Base-by-base conservation (phyloP, 2,113 vertebrate genomes). In the Coracopsis vasa region DNA sequence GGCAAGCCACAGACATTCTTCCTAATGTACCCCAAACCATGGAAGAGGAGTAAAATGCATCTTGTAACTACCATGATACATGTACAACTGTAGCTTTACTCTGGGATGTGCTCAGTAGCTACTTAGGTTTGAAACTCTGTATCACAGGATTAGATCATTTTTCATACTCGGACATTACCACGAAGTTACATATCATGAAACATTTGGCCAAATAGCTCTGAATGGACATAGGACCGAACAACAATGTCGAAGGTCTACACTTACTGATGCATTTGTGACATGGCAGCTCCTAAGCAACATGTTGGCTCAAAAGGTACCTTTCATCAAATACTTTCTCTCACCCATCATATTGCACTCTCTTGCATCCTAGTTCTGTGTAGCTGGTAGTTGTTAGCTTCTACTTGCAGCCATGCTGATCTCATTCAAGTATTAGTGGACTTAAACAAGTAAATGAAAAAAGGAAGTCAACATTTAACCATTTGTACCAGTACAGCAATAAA, bases 1-100 rank as follows among this genome's bases (percentile, higher is more conserved):
- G 86, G 92, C 86, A 93, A 93, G 28, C 48, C 53, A 86, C n/a
- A 37, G 56, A 53, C 47, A 56, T 73, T 91, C 81, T 29, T 93
- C 72, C 71, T 88, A 44, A 73, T 29, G 42, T 29, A 33, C 54
- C 81, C 81, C 45, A 50, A 90, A 93, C 39, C 47, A 48, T 17
- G 90, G 74, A n/a, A 65, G 62, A 72, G 18, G 29, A 90, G 31
- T n/a, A 83, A 92, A 88, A 65, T 8, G 25, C 13, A 37, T 44
- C 28, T 39, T 61, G 0, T 25, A 44, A 85, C 74, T 29, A 90
- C 19, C 53, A 51, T 18, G 51, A 61, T 21, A 78, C 0, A 5
- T 1, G 11, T 20, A 62, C 45, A 39, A 27, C 19, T 7, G 0
- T 23, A n/a, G 15, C 58, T 62, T 73, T 14, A 16, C 61, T 62